phyloP scores from a whole-genome alignment of 2,888 invertebrate species.

The Dryadula phaetusa region DNA sequence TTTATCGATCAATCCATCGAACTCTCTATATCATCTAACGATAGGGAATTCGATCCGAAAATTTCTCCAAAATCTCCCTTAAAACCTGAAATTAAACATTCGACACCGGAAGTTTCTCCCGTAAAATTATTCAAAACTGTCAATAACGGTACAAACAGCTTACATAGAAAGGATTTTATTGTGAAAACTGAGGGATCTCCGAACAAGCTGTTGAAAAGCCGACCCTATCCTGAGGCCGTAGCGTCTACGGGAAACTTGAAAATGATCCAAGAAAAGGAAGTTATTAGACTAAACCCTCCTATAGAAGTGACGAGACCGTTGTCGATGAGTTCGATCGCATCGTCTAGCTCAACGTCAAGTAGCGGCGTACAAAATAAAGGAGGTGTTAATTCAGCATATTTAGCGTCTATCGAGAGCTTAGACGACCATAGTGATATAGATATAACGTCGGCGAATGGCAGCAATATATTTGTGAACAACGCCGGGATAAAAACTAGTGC shows the following conservation, averaged over 20 bases:
- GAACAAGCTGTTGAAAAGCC: slow-evolving; percentile 67
- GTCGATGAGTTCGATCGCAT: slow-evolving; percentile 91
- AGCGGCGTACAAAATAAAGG: slow-evolving; percentile 86
- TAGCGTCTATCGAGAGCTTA: slow-evolving; percentile 94
- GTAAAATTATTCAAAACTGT: slow-evolving; percentile 62
- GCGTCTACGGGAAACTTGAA: slow-evolving; percentile 79
- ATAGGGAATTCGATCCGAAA: slow-evolving; percentile 80
- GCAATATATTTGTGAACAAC: slow-evolving; percentile 73
- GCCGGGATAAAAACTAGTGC: slow-evolving; percentile 66
- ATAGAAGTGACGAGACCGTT: slow-evolving; percentile 87
- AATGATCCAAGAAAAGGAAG: slow-evolving; percentile 69
- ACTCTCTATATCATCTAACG: slow-evolving; percentile 76
- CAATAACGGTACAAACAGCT: slow-evolving; percentile 67
- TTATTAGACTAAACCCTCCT: slow-evolving; percentile 79
- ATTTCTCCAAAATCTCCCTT: slow-evolving; percentile 72
- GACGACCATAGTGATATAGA: slow-evolving; percentile 92
- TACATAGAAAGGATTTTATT: slow-evolving; percentile 71
- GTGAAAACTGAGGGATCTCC: slow-evolving; percentile 58
- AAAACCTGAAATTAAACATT: slow-evolving; percentile 60
- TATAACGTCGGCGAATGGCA: slow-evolving; percentile 77
- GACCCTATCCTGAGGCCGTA: slow-evolving; percentile 69
- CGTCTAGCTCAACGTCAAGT: slow-evolving; percentile 87
- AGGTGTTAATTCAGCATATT: slow-evolving; percentile 89
- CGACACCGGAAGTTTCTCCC: slow-evolving; percentile 62
- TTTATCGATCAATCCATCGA: slow-evolving; percentile 81